phyloP scores from a whole-genome alignment of 1,140 invertebrate genomes.

The Heterodera schachtii region DNA sequence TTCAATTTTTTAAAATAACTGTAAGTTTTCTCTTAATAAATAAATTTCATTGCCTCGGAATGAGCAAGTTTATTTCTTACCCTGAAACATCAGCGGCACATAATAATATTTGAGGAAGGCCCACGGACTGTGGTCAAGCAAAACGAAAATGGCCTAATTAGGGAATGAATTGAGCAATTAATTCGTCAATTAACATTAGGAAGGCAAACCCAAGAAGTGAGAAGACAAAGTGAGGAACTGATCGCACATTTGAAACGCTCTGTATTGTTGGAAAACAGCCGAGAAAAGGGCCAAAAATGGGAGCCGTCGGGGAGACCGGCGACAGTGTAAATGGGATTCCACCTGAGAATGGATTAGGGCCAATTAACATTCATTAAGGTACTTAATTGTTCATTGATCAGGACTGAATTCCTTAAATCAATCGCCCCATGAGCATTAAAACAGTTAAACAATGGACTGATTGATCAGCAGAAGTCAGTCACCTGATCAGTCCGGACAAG shows the following conservation, averaged over 20 bases:
- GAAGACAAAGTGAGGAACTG: conserved; percentile 44
- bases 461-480: too few relatives aligned
- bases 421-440: too few relatives aligned
- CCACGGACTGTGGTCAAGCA: conserved; percentile 57
- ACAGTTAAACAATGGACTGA: too few relatives aligned
- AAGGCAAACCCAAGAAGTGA: conserved; percentile 50
- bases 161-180: conserved; percentile 37
- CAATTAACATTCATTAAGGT: too few relatives aligned
- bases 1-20: too few relatives aligned
- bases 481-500: conserved; percentile 50
- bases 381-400: too few relatives aligned
- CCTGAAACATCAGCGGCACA: conserved; percentile 66
- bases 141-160: conserved; percentile 53
- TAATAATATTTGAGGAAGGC: conserved; percentile 66
- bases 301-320: conserved; percentile 59
- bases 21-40: too few relatives aligned
- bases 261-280: conserved; percentile 55
- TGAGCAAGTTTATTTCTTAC: neutral
- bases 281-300: conserved; percentile 60
- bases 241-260: conserved; percentile 60
- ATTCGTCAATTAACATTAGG: conserved; percentile 15
- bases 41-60: neutral
- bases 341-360: conserved; percentile 52
- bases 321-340: conserved; percentile 62
- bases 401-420: too few relatives aligned